Evolutionary conservation across 1,140 invertebrate genomes (phyloP).

Genomic region (Chrysoperla carnea): DNA sequence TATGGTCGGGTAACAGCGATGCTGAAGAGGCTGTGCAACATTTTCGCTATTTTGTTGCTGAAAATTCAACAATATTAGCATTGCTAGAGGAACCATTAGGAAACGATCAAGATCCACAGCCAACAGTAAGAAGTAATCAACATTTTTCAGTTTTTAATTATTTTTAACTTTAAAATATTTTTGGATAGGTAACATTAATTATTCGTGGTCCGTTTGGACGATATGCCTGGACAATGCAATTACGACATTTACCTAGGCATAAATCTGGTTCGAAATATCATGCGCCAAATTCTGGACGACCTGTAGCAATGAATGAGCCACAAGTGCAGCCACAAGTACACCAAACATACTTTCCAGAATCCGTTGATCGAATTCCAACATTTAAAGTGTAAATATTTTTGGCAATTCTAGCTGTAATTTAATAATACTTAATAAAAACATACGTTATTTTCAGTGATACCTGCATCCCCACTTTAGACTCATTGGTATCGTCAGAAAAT

Average conservation of each 20-base stretch:
- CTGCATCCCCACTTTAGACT: slow-evolving; percentile 49
- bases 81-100: slow-evolving; percentile 81
- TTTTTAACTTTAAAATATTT: no score
- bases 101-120: slow-evolving; percentile 58
- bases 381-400: slow-evolving; percentile 55
- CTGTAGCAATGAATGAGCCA: slow-evolving; percentile 55
- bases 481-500: slow-evolving; percentile 12
- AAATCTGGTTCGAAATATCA: slow-evolving; percentile 54
- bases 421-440: not conserved
- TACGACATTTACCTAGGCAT: slow-evolving; percentile 62
- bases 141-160: slow-evolving; percentile 31
- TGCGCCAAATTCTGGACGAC: slow-evolving; percentile 53
- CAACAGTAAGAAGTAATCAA: slow-evolving; percentile 30
- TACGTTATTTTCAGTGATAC: slow-evolving; percentile 34
- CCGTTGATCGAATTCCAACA: slow-evolving; percentile 56
- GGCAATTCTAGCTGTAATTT: not conserved
- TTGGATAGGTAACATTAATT: slow-evolving; percentile 35
- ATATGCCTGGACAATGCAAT: slow-evolving; percentile 85
- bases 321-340: slow-evolving; percentile 38
- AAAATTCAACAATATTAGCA: slow-evolving; percentile 76
- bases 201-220: slow-evolving; percentile 83
- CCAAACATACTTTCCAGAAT: slow-evolving; percentile 67
- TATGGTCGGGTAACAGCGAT: slow-evolving; percentile 29
- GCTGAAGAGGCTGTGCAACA: slow-evolving; percentile 36
- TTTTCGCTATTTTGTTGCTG: slow-evolving; percentile 82